Base-by-base conservation (phyloP, 2,797 vertebrate genomes). In the Pseudochaenichthys georgianus region DNA sequence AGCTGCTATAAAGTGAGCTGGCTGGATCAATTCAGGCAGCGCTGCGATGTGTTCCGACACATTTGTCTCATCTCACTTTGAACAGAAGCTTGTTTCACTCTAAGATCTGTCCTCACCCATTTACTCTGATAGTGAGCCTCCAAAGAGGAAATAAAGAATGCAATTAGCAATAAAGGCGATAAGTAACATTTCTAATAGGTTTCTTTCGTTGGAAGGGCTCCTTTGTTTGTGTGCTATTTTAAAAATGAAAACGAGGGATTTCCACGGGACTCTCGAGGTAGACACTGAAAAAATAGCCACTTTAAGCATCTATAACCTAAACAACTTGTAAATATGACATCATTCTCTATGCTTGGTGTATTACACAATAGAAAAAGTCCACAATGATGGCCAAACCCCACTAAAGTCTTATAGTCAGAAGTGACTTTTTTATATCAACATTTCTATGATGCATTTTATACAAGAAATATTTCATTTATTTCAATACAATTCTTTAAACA, bases 81-180 rank as follows among this genome's bases (percentile, higher is more conserved):
- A 74, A 45, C 45, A 50, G 31, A 68, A 42, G 47, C 17, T 28
- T 47, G 23, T 66, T 69, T 70, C 23, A 23, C 34, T 48, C 38
- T 1, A 15, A 42, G 50, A 43, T 60, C 61, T 42, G 9, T 55
- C 21, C 15, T 28, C 58, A 34, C 13, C 21, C 42, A 60, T 65
- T 51, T 23, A 64, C 23, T 82, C 46, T 55, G 17, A 68, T 52
- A 45, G 5, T 23, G 28, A 34, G 55, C 9, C 7, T 75, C 76
- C 13, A 45, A 45, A 77, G 3, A 3, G 8, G n/a, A 15, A 75
- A 28, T n/a, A 47, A 51, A 60, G 53, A 65, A 34, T 53, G 59
- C 46, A 75, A 81, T 79, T 77, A 76, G 31, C 31, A 66, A 13
- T 63, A 59, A 19, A 68, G 4, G 47, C 48, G 31, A 59, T n/a